These are phyloP conservation scores for Spisula subtruncata DNA, from an alignment of 2,888 invertebrate species.

Conservation along the genomic window DNA sequence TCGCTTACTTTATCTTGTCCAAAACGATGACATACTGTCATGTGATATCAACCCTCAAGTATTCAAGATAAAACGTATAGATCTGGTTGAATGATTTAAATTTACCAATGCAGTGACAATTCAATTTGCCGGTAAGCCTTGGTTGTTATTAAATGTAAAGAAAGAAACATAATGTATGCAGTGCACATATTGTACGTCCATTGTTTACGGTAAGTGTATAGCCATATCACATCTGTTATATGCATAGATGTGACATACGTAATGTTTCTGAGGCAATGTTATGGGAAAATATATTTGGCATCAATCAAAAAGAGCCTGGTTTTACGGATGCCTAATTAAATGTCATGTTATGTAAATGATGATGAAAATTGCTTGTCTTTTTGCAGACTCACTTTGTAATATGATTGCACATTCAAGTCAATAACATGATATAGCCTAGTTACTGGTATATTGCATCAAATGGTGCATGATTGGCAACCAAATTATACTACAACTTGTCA, in stretches of 20 bases:
- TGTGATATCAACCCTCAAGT: no score
- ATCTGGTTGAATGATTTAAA: no score
- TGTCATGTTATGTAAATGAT: conserved; percentile 18
- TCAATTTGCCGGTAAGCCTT: no score
- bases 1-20: no score
- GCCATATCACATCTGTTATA: not conserved
- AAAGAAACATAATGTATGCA: not conserved
- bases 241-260: not conserved
- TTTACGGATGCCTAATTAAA: conserved; percentile 9
- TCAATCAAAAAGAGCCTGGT: not conserved
- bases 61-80: no score
- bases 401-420: not conserved
- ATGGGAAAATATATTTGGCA: not conserved
- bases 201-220: not conserved
- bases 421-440: no score
- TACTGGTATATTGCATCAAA: no score
- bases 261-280: not conserved
- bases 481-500: no score
- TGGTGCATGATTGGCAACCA: no score
- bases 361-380: not conserved
- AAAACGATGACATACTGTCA: no score
- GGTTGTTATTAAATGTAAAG: no score
- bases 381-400: not conserved
- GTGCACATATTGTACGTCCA: not conserved
- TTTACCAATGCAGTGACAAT: no score